Evolutionary conservation across 1,140 invertebrate genomes (phyloP), one percentile per base, ranked within the genome.

Genomic region (Drosophila gunungcola): DNA sequence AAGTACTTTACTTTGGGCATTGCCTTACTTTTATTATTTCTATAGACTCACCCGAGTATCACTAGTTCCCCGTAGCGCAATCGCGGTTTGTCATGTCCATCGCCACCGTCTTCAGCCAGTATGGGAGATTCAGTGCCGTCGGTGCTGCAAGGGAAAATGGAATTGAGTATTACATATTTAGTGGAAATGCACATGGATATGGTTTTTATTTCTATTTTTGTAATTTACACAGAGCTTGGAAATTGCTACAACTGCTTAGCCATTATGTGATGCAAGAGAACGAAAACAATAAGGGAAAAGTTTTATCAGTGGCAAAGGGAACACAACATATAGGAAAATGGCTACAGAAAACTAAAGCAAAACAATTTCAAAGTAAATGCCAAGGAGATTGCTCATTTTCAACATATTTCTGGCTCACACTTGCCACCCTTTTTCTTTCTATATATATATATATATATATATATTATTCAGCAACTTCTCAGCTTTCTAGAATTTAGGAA

Each of bases 41-140:
- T 42, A 16, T 36, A 13, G 48, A 94, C 95, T 95, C 94, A 98
- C 97, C 97, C 97, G 92, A 98, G 95, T 93, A 98, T 97, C 92
- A 98, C 96, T 92, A 98, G 94, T 95, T 98, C 97, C 77, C 97
- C 97, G 94, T 98, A 98, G 94, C 97, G 97, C 80, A 97, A 93
- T 80, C 94, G 94, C 73, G 95, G 95, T 93, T 96, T 96, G 34
- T 94, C 94, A 88, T 94, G 94, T 73, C 94, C 94, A 91, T 95
- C 94, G 89, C 94, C 94, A 84, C 94, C 94, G 73, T 95, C 94
- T 92, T 95, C 95, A 89, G 95, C 95, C 92, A 95, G 93, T 91
- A 95, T 95, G 74, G 95, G 95, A 81, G 95, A 95, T 84, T 95
- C 95, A 92, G 95, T 94, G 93, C 95, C 95, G 94, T 95, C 95